These are phyloP conservation scores for Augochlorella aurata DNA, from an alignment of 2,888 invertebrate genomes.

Conservation along the genomic window DNA sequence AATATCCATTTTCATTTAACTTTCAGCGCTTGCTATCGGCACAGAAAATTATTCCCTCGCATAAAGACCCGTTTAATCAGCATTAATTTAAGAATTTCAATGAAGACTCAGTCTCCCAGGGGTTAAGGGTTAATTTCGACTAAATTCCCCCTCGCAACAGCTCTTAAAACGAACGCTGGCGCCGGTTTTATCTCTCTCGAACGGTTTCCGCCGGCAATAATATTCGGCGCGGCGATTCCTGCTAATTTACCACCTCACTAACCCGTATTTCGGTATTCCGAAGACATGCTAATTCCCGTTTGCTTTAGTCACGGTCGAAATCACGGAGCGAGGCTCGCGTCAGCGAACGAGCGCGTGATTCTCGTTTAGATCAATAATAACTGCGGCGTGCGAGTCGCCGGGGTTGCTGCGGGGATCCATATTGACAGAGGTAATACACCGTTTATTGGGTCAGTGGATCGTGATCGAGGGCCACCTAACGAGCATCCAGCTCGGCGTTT, in stretches of 20 bases:
- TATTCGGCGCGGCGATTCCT: background rate
- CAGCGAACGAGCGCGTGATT: slow-evolving; percentile 14
- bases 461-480: slow-evolving; percentile 23
- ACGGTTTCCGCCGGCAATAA: background rate
- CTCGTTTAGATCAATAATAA: slow-evolving; percentile 38
- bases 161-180: background rate
- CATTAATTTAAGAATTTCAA: too few species aligned
- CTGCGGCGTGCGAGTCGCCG: background rate
- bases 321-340: slow-evolving; percentile 2
- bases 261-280: background rate
- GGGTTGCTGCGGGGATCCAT: slow-evolving; percentile 2
- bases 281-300: slow-evolving; percentile 13
- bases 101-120: background rate
- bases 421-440: slow-evolving; percentile 34
- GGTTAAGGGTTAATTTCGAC: background rate
- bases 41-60: too few species aligned
- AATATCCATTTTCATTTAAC: too few species aligned
- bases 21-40: too few species aligned
- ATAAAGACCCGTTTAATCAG: too few species aligned
- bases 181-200: background rate
- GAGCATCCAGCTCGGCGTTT: slow-evolving; percentile 14
- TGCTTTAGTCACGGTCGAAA: background rate
- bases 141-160: background rate
- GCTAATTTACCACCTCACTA: background rate
- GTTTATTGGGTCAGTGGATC: slow-evolving; percentile 40